These are phyloP conservation scores for Drosophila histrio DNA, from an alignment of 2,888 invertebrate genomes.

Conservation along the genomic window DNA sequence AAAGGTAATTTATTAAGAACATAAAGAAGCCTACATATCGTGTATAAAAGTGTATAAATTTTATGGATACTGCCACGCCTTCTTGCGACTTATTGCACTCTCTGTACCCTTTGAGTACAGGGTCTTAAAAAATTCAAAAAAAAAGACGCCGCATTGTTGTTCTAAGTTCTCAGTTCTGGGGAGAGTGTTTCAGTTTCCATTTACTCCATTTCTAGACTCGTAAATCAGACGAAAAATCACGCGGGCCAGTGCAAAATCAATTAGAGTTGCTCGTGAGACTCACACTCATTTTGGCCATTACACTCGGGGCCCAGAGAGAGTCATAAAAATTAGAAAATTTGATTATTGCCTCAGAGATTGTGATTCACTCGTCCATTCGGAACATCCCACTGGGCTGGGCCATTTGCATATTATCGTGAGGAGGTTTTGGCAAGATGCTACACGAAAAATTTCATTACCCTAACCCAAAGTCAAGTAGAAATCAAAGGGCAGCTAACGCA, in stretches of 20 bases:
- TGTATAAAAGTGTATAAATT: too few relatives aligned
- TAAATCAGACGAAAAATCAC: slow-evolving; percentile 58
- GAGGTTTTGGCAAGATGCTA: slow-evolving; percentile 62
- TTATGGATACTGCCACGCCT: too few relatives aligned
- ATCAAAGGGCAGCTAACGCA: slow-evolving; percentile 4
- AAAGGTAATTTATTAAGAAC: too few relatives aligned
- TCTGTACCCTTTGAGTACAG: background rate
- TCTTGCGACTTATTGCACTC: too few relatives aligned
- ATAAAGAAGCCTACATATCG: too few relatives aligned
- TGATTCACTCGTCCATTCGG: slow-evolving; percentile 42
- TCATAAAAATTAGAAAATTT: slow-evolving; percentile 82
- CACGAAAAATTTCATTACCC: slow-evolving; percentile 76
- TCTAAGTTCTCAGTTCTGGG: background rate
- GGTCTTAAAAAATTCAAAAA: background rate
- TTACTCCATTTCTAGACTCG: slow-evolving; percentile 6
- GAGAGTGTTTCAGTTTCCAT: slow-evolving; percentile 13
- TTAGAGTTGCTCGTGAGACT: slow-evolving; percentile 68
- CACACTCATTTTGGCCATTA: slow-evolving; percentile 32
- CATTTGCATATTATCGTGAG: slow-evolving; percentile 76
- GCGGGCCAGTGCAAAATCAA: slow-evolving; percentile 65
- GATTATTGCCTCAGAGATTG: slow-evolving; percentile 78
- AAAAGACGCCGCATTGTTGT: background rate
- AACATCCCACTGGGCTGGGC: slow-evolving; percentile 34
- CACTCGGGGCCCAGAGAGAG: slow-evolving; percentile 64
- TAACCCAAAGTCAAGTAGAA: slow-evolving; percentile 41